phyloP scores from a whole-genome alignment of 2,888 invertebrate genomes.

The Apeira syringaria region DNA sequence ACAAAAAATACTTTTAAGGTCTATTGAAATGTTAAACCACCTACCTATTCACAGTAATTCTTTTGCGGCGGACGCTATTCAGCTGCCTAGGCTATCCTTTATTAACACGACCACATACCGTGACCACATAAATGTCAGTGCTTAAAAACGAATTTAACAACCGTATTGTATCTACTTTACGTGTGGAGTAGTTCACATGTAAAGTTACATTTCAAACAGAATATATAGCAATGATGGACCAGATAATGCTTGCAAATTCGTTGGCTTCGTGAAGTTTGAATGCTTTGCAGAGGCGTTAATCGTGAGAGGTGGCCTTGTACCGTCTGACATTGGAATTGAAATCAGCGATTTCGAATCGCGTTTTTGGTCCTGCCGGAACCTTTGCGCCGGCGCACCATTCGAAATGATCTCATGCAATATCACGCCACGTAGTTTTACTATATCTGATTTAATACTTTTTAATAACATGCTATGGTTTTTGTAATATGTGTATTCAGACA shows the following conservation, averaged over 20 bases:
- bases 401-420: constrained; percentile 28
- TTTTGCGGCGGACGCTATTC: neutral
- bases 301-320: constrained; percentile 72
- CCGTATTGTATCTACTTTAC: no score
- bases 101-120: constrained; percentile 16
- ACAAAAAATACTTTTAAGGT: no score
- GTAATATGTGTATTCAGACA: neutral
- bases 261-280: constrained; percentile 36
- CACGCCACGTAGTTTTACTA: constrained; percentile 6
- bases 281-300: constrained; percentile 55
- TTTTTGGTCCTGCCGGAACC: constrained; percentile 50
- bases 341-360: constrained; percentile 60
- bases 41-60: constrained; percentile 3
- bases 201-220: constrained; percentile 41
- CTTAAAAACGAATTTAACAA: constrained; percentile 43
- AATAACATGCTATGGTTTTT: neutral
- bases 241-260: constrained; percentile 43
- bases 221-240: constrained; percentile 41
- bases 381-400: constrained; percentile 46
- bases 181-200: constrained; percentile 37
- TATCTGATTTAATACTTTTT: neutral
- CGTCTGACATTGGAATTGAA: constrained; percentile 76
- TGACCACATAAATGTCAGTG: constrained; percentile 37
- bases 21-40: constrained; percentile 9
- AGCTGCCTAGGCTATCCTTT: constrained; percentile 18